Base-by-base conservation (phyloP, 1,140 invertebrate species). In the Mactra quadrangularis region DNA sequence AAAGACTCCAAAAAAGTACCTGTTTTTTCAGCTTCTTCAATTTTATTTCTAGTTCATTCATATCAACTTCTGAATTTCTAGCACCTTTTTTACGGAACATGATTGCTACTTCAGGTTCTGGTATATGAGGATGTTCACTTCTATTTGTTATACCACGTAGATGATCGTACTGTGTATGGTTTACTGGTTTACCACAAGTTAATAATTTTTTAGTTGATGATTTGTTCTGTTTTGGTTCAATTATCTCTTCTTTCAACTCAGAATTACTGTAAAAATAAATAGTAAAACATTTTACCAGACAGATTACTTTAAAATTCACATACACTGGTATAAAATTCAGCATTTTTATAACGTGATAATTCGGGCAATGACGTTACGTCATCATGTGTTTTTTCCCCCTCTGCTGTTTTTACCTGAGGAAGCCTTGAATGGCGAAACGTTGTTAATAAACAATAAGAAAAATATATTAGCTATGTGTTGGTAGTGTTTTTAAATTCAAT, bases 151-250 rank as follows among this genome's bases (percentile, higher is more conserved):
- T 95, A 33, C 97, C 97, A 57, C 96, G 95, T 60, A 98, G 93
- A 93, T 97, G 97, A 90, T 97, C 97, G 93, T 97, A 97, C 90
- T 96, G 96, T 15, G 97, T 97, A 89, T 96, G 96, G 93, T 97
- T 97, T 0, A 96, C 96, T 57, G 96, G 95, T 93, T 97, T 97
- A 2, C 97, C 97, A 94, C 97, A 97, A 88, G 97, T 96, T 74
- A 97, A 92, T 84, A 95, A 94, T 91, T 79, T 84, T 84, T 90
- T 87, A 59, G 31, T 74, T 55, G 66, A 47, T 29, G 64, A 68
- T 68, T 68, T 68, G 41, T 68, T 68, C 45, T 68, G 64, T 50
- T 70, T 82, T 76, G 62, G 52, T 41, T 60, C 77, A 57, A 9
- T 60, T 17, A 19, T 41, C 13, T 4, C 27, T 35, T 81, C 55